phyloP scores from a whole-genome alignment of 2,113 vertebrate species.

The Eptesicus fuscus region DNA sequence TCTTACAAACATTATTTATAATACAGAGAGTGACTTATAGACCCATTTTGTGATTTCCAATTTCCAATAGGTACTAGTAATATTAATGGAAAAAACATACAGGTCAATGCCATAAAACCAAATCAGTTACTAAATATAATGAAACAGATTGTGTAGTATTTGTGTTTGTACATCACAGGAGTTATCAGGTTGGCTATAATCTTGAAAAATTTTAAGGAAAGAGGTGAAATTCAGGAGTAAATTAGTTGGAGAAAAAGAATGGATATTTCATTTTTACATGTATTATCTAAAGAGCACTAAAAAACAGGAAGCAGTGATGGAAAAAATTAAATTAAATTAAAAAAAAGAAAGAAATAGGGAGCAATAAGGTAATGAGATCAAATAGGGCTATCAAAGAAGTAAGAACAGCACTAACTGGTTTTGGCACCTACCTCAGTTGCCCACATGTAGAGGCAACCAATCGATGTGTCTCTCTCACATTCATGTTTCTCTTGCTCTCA shows the following conservation, averaged over 20 bases:
- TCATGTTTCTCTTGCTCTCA: too few relatives aligned
- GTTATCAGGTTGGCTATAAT: background rate
- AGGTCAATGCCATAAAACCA: background rate
- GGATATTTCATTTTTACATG: background rate
- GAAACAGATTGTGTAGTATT: background rate
- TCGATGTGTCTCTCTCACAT: too few relatives aligned
- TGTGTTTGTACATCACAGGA: background rate
- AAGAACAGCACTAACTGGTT: background rate
- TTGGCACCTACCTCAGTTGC: too few relatives aligned
- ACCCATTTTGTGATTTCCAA: background rate
- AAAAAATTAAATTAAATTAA: background rate
- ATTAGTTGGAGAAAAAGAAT: background rate
- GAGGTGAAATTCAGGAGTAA: background rate
- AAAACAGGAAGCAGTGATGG: background rate
- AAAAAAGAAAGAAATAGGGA: background rate
- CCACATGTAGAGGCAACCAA: too few relatives aligned
- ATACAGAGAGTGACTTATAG: background rate
- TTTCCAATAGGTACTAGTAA: slow-evolving; percentile 5
- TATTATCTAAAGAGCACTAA: slow-evolving; percentile 1
- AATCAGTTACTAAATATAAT: slow-evolving; percentile 13
- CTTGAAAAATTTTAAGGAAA: slow-evolving; percentile 17
- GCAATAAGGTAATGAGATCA: background rate
- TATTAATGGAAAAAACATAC: background rate
- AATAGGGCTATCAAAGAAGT: background rate
- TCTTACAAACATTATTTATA: background rate